Conservation (phyloP, 2,797 vertebrate species). For the Rhabdomys pumilio region DNA sequence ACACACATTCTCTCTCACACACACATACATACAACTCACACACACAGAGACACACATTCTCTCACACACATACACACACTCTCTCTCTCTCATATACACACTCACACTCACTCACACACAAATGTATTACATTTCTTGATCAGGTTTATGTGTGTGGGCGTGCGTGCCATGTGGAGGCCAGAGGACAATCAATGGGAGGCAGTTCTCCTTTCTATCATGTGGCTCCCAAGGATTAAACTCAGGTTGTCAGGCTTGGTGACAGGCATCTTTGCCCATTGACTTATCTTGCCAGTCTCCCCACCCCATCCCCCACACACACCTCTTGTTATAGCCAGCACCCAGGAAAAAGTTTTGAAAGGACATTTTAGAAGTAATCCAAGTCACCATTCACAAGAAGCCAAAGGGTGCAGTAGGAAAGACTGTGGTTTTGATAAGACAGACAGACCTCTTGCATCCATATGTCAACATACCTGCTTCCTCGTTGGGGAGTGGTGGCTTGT, state of each 20-base stretch:
- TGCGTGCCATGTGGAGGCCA: not conserved
- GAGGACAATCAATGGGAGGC: not conserved
- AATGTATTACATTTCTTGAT: not conserved
- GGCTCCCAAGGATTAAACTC: not conserved
- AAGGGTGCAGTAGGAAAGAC: not conserved
- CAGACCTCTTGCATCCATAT: not conserved
- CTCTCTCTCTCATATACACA: too few relatives aligned
- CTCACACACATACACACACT: not conserved
- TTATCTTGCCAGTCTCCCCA: not conserved
- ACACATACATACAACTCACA: not conserved
- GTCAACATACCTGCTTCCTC: not conserved
- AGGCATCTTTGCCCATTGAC: not conserved
- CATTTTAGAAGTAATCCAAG: not conserved
- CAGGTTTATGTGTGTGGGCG: not conserved
- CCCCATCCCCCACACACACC: not conserved
- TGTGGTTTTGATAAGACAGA: not conserved
- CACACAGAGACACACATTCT: not conserved
- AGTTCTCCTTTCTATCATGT: not conserved
- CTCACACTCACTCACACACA: not conserved
- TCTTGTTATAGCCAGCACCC: not conserved
- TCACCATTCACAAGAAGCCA: constrained; percentile 3
- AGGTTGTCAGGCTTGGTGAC: not conserved
- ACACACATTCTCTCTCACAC: not conserved
- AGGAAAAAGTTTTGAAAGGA: not conserved
- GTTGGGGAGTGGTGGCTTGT: not conserved